Conservation (phyloP, 1,140 invertebrate species). For the Trypoxylus dichotomus region DNA sequence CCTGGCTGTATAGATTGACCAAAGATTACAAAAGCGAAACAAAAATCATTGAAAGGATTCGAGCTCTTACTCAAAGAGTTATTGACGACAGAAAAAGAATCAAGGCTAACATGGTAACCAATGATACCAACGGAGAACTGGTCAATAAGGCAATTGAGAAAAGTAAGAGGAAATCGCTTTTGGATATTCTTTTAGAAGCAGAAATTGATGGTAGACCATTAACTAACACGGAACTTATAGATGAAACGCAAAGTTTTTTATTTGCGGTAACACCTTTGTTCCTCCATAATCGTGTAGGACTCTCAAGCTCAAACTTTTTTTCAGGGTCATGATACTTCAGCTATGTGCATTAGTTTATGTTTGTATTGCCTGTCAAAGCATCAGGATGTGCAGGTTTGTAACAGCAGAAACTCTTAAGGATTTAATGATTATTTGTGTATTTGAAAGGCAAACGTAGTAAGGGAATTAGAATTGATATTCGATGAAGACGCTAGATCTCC, state of each 20-base stretch:
- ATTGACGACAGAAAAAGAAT: background rate
- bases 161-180: background rate
- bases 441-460: constrained; percentile 36
- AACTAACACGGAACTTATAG: background rate
- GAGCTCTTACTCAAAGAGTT: background rate
- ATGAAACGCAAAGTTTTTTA: background rate
- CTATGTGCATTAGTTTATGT: background rate
- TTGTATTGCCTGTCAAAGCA: background rate
- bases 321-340: constrained; percentile 1
- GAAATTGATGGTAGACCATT: background rate
- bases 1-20: background rate
- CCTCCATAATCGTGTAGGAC: background rate
- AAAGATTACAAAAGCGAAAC: background rate
- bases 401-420: no score
- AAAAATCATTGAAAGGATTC: background rate
- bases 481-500: constrained; percentile 40
- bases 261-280: background rate
- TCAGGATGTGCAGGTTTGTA: background rate
- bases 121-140: no score
- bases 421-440: background rate
- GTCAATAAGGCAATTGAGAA: background rate
- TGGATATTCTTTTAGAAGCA: background rate
- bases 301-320: background rate
- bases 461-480: constrained; percentile 36
- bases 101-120: no score